Conservation (phyloP, 2,113 vertebrate species). For the Dendropsophus ebraccatus region DNA sequence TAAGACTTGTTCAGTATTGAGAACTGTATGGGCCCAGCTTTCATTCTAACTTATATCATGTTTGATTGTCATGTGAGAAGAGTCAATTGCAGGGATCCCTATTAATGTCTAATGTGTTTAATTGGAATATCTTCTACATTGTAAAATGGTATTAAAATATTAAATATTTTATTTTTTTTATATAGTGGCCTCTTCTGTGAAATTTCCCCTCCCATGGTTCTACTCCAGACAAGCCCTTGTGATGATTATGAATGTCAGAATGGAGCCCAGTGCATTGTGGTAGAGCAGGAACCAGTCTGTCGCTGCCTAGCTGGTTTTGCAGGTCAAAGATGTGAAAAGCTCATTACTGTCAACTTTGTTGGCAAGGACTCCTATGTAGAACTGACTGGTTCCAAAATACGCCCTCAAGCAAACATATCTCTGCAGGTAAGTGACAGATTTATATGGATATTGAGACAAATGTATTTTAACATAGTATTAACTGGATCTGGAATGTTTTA, state of each 20-base stretch:
- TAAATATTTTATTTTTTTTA: conserved; percentile 5
- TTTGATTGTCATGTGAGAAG: background rate
- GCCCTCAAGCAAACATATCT: conserved; percentile 91
- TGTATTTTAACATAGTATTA: background rate
- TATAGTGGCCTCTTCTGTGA: conserved; percentile 91
- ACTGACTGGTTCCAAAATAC: conserved; percentile 84
- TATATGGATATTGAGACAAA: background rate
- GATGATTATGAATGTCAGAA: conserved; percentile 95
- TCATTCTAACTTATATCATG: background rate
- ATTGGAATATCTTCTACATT: background rate
- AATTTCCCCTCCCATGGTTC: conserved; percentile 93
- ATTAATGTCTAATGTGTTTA: background rate
- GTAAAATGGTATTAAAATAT: background rate
- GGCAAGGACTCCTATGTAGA: conserved; percentile 91
- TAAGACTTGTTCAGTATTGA: background rate
- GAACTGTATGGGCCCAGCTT: background rate
- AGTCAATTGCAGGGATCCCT: background rate
- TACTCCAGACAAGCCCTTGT: conserved; percentile 96
- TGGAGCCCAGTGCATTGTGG: conserved; percentile 87
- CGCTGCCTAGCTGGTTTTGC: conserved; percentile 91
- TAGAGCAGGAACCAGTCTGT: conserved; percentile 88
- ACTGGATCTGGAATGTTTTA: no score
- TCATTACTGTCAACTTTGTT: conserved; percentile 92
- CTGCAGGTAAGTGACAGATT: conserved; percentile 80
- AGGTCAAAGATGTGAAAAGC: conserved; percentile 91